Percentiles rank a stretch among this genome's conserved stretches.
These are phyloP conservation scores for Lepetodrilus schrolli DNA, from an alignment of 2,888 invertebrate species.

Conservation along the genomic window DNA sequence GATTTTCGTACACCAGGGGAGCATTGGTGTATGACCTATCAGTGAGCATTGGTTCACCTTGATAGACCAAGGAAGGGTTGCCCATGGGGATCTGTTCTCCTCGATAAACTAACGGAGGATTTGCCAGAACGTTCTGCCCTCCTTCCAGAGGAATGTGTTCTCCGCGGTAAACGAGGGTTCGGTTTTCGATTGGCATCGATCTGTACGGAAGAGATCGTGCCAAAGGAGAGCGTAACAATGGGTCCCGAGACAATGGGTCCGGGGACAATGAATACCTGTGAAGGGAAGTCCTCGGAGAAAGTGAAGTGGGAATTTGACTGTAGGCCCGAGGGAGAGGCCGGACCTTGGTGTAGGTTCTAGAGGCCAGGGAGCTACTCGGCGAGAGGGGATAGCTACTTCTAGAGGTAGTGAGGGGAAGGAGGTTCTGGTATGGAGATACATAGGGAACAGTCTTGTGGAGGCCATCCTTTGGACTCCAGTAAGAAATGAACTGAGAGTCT, in stretches of 20 bases:
- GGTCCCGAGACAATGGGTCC: neutral
- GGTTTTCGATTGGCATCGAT: neutral
- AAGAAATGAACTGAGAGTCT: neutral
- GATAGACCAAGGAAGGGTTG: too few relatives aligned
- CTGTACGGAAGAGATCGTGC: too few relatives aligned
- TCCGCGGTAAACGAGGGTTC: neutral
- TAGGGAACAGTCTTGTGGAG: neutral
- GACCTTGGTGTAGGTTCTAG: neutral
- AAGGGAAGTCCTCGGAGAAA: neutral
- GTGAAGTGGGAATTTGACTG: neutral
- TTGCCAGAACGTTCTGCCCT: too few relatives aligned
- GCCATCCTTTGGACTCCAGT: neutral
- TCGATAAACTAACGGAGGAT: neutral
- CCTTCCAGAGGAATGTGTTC: neutral
- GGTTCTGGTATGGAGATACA: neutral
- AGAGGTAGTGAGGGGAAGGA: neutral
- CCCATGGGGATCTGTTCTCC: neutral
- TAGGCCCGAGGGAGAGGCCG: neutral
- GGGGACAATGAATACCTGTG: neutral
- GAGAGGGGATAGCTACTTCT: conserved; percentile 18
- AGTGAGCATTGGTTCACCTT: too few relatives aligned
- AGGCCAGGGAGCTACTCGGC: neutral
- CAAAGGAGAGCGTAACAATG: too few relatives aligned
- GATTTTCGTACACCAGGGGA: neutral
- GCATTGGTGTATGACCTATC: neutral